phyloP scores from a whole-genome alignment of 2,888 invertebrate genomes.

The Teleiodes luculella region DNA sequence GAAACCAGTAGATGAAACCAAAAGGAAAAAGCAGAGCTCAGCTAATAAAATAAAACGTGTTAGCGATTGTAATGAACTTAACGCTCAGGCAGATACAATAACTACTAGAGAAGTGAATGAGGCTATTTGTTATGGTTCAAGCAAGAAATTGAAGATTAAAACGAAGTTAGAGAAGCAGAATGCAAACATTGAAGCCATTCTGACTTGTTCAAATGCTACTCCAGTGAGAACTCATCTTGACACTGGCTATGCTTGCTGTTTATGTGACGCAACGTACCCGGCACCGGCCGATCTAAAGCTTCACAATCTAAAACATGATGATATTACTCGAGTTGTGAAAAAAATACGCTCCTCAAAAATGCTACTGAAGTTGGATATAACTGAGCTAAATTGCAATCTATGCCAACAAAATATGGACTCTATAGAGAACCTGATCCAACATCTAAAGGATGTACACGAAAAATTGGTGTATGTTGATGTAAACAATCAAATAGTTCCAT shows the following conservation, averaged over 20 bases:
- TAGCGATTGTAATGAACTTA: too few species aligned
- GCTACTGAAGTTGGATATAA: constrained; percentile 47
- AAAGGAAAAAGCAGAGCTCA: not conserved
- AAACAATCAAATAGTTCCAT: constrained; percentile 42
- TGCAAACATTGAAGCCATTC: constrained; percentile 14
- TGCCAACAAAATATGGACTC: constrained; percentile 31
- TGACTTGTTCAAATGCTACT: constrained; percentile 19
- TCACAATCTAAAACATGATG: constrained; percentile 23
- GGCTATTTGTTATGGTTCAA: not conserved
- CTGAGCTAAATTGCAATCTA: constrained; percentile 36
- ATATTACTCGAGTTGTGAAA: not conserved
- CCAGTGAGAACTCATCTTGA: constrained; percentile 31
- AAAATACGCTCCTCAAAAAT: constrained; percentile 40
- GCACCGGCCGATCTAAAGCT: constrained; percentile 30
- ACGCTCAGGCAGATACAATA: too few species aligned
- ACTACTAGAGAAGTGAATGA: not conserved
- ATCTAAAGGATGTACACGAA: constrained; percentile 34
- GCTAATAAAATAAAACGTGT: not conserved
- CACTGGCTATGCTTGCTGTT: constrained; percentile 33
- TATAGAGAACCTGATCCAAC: constrained; percentile 33
- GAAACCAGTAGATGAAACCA: not conserved
- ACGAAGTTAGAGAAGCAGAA: not conserved
- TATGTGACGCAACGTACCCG: constrained; percentile 27
- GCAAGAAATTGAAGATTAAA: not conserved
- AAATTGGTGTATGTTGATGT: constrained; percentile 35